Percentiles rank a stretch among this genome's conserved stretches.
Conservation (phyloP, 2,888 invertebrate genomes). For the Polymixis lichenea region DNA sequence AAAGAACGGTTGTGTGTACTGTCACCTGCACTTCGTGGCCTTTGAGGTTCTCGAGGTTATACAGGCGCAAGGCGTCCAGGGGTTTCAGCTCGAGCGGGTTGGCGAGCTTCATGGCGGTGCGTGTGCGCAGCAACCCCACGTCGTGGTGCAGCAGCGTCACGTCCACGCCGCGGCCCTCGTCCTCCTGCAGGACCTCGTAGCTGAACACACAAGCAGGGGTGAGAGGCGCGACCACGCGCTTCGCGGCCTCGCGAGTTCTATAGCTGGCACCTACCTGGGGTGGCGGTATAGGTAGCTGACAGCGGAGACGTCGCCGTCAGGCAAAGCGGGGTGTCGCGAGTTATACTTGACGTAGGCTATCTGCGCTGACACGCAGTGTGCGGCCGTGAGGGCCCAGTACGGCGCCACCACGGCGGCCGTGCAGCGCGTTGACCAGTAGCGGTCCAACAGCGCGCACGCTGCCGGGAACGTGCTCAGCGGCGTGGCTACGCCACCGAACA, state of each 20-base stretch:
- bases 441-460: constrained; percentile 80
- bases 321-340: constrained; percentile 70
- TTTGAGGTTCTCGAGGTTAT: constrained; percentile 69
- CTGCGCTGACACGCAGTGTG: constrained; percentile 80
- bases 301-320: constrained; percentile 71
- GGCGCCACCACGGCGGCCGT: constrained; percentile 77
- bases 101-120: constrained; percentile 71
- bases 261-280: constrained; percentile 73
- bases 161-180: constrained; percentile 79
- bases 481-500: constrained; percentile 79
- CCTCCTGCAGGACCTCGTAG: constrained; percentile 77
- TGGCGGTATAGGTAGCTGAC: constrained; percentile 80
- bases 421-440: constrained; percentile 79
- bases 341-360: constrained; percentile 82
- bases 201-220: constrained; percentile 63
- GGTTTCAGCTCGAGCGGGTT: constrained; percentile 55
- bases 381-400: constrained; percentile 85
- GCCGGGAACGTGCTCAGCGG: constrained; percentile 70
- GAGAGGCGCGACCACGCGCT: neutral
- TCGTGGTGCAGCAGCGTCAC: constrained; percentile 84
- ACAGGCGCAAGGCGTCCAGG: constrained; percentile 65
- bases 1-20: neutral
- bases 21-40: constrained; percentile 74
- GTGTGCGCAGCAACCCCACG: constrained; percentile 83
- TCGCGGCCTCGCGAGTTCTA: too few species aligned